phyloP scores from a whole-genome alignment of 2,888 invertebrate genomes.

The Ashinkailepas kermadecensis region DNA sequence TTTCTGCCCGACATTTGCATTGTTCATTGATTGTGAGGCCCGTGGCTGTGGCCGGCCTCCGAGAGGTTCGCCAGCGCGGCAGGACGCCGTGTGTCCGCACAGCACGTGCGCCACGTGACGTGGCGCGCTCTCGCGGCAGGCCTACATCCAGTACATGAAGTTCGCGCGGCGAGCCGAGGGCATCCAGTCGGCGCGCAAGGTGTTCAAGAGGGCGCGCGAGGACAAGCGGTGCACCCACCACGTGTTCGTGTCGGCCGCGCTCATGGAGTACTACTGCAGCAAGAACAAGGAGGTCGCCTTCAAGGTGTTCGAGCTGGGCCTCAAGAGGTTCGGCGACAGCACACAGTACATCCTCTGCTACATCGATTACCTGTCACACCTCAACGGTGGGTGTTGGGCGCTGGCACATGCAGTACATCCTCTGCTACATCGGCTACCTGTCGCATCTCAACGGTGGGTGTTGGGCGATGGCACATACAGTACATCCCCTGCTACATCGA shows the following conservation, averaged over 20 bases:
- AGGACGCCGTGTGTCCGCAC: no score
- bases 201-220: conserved; percentile 92
- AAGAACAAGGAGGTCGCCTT: conserved; percentile 96
- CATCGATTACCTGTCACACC: conserved; percentile 92
- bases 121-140: conserved; percentile 46
- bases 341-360: conserved; percentile 94
- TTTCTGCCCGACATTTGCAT: no score
- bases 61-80: no score
- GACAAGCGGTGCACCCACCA: conserved; percentile 76
- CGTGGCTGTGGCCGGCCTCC: no score
- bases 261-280: conserved; percentile 99
- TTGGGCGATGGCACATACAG: not conserved
- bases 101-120: no score
- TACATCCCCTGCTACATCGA: conserved; percentile 63
- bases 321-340: conserved; percentile 91
- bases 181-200: conserved; percentile 87
- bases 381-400: conserved; percentile 66
- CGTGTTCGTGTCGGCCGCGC: conserved; percentile 90
- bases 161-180: conserved; percentile 95
- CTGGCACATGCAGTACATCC: conserved; percentile 75
- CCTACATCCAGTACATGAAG: conserved; percentile 98
- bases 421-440: conserved; percentile 92
- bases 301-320: conserved; percentile 90
- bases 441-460: conserved; percentile 86
- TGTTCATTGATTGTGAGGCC: no score